Percentiles rank a stretch among this genome's conserved stretches.
These are phyloP conservation scores for Coptodon rendalli DNA, from an alignment of 2,113 vertebrate species.

Conservation along the genomic window DNA sequence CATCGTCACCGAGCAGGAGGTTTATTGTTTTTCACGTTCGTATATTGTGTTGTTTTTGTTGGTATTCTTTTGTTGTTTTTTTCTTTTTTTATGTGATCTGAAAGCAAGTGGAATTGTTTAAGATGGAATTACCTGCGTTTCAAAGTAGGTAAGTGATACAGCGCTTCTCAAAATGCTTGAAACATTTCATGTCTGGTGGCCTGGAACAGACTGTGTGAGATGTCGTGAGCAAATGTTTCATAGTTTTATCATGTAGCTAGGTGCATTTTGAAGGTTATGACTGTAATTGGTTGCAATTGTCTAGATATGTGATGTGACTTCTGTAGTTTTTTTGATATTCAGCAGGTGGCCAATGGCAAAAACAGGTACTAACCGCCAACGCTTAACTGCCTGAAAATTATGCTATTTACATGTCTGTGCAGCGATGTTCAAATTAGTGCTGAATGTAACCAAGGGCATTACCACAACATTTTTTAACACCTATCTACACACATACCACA, in stretches of 20 bases:
- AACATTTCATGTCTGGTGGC: background rate
- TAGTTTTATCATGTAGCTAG: background rate
- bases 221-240: background rate
- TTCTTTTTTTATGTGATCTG: background rate
- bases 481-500: background rate
- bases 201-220: background rate
- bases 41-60: background rate
- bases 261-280: background rate
- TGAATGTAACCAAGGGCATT: slow-evolving; percentile 5
- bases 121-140: background rate
- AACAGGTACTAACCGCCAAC: background rate
- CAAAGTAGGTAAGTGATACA: background rate
- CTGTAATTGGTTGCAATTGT: background rate
- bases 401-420: slow-evolving; percentile 3
- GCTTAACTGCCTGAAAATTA: slow-evolving; percentile 6
- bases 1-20: background rate
- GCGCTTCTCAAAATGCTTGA: background rate
- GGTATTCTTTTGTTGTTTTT: background rate
- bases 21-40: background rate
- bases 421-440: background rate
- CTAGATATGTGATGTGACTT: background rate
- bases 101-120: background rate
- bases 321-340: background rate
- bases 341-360: slow-evolving; percentile 29
- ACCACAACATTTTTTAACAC: slow-evolving; percentile 12